These are phyloP conservation scores for Nemopilema nomurai DNA, from an alignment of 30 jellyfish, hydroid and myxozoan genomes.

Conservation along the genomic window DNA sequence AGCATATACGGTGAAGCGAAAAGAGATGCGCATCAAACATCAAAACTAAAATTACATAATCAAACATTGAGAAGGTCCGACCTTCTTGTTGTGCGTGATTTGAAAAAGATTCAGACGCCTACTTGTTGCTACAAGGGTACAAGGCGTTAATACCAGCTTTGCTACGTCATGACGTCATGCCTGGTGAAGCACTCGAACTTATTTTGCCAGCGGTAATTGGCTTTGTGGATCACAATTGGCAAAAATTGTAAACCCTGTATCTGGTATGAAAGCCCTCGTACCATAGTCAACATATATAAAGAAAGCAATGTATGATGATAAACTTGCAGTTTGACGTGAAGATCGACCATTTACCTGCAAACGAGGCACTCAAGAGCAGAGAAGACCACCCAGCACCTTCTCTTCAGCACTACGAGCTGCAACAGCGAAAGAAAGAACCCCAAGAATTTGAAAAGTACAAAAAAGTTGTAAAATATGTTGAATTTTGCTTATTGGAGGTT, in stretches of 20 bases:
- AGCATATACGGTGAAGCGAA: neutral
- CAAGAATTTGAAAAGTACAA: too few relatives aligned
- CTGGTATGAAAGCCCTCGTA: neutral
- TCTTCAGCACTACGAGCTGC: neutral
- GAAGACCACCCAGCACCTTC: neutral
- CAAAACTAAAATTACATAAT: neutral
- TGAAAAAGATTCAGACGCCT: neutral
- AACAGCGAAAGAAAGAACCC: neutral
- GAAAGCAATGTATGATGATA: neutral
- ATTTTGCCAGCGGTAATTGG: too few relatives aligned
- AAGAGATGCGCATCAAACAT: neutral
- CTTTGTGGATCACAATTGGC: too few relatives aligned
- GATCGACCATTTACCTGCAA: neutral
- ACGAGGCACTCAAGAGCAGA: neutral
- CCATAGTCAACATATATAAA: neutral
- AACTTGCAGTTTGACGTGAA: neutral
- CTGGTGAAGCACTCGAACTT: too few relatives aligned
- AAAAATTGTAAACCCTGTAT: neutral
- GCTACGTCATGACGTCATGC: too few relatives aligned
- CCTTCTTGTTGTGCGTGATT: neutral
- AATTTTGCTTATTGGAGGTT: too few relatives aligned
- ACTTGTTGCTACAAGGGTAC: neutral
- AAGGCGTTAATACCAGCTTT: neutral
- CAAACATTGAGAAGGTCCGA: neutral
- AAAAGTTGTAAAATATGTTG: too few relatives aligned